Percentiles rank a stretch among this genome's conserved stretches.
These are phyloP conservation scores for Drosophila micromelanica DNA, from an alignment of 1,140 invertebrate species.

Conservation along the genomic window DNA sequence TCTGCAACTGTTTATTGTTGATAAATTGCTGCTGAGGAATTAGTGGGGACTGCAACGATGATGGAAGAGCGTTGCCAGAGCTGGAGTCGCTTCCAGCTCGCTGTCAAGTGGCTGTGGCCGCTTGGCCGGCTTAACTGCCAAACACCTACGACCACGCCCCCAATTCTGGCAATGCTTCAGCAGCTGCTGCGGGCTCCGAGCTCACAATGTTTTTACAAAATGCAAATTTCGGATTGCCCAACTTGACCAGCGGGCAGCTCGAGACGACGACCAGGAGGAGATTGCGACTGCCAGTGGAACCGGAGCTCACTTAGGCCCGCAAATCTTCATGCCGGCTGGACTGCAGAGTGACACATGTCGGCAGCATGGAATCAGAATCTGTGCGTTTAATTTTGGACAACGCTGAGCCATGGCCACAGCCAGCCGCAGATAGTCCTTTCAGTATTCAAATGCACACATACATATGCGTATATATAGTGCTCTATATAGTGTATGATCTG, in stretches of 20 bases:
- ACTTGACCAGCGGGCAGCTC: conserved; percentile 10
- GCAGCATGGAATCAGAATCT: conserved; percentile 79
- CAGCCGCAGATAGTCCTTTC: conserved; percentile 61
- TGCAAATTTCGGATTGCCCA: conserved; percentile 63
- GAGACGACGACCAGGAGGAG: conserved; percentile 1
- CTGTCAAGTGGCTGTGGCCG: conserved; percentile 45
- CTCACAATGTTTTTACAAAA: conserved; percentile 71
- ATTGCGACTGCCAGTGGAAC: not conserved
- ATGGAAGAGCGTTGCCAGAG: conserved; percentile 58
- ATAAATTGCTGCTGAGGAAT: conserved; percentile 81
- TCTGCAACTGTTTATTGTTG: conserved; percentile 83
- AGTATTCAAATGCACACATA: conserved; percentile 23
- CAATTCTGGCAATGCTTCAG: conserved; percentile 5
- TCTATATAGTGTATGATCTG: conserved; percentile 27
- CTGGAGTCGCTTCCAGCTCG: conserved; percentile 11
- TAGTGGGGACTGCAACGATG: conserved; percentile 77
- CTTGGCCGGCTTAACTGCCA: conserved; percentile 36
- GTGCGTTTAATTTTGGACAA: conserved; percentile 66
- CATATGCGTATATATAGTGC: not conserved
- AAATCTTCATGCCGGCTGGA: conserved; percentile 80
- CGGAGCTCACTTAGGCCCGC: conserved; percentile 52
- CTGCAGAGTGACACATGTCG: conserved; percentile 82
- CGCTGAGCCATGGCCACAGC: conserved; percentile 56
- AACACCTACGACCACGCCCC: conserved; percentile 51
- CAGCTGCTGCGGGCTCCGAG: conserved; percentile 37